These are phyloP conservation scores for Sebastes hubbsi DNA, from an alignment of 2,797 vertebrate species.

Conservation along the genomic window DNA sequence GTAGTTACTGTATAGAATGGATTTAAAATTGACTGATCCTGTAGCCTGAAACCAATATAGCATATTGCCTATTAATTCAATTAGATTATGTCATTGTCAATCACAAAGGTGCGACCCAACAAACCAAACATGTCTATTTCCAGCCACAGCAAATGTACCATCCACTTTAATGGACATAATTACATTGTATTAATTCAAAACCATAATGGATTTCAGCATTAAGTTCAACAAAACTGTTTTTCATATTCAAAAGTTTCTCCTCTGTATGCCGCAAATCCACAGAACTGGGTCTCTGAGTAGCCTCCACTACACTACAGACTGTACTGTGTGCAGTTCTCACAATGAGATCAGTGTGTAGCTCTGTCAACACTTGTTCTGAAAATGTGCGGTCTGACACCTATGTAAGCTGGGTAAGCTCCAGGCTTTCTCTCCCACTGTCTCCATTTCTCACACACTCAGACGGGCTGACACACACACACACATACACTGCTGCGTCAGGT, in stretches of 20 bases:
- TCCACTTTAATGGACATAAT: background rate
- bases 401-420: constrained; percentile 55
- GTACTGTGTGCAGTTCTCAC: constrained; percentile 40
- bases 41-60: background rate
- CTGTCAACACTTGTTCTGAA: constrained; percentile 64
- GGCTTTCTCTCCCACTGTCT: constrained; percentile 50
- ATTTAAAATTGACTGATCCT: background rate
- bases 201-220: background rate
- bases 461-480: constrained; percentile 1
- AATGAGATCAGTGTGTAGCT: constrained; percentile 52
- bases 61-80: background rate
- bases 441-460: constrained; percentile 50
- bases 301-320: background rate
- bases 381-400: constrained; percentile 72
- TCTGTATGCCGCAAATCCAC: background rate
- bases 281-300: background rate
- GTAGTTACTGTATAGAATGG: background rate
- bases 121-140: background rate
- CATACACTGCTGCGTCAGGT: constrained; percentile 38
- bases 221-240: background rate
- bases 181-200: background rate
- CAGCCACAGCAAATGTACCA: background rate
- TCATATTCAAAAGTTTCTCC: background rate
- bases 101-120: fast-evolving
- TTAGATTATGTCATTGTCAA: background rate